A percentile compares a stretch with the other conserved stretches of the same genome.
phyloP scores from a whole-genome alignment of 2,113 vertebrate genomes.

The Albula goreensis region DNA sequence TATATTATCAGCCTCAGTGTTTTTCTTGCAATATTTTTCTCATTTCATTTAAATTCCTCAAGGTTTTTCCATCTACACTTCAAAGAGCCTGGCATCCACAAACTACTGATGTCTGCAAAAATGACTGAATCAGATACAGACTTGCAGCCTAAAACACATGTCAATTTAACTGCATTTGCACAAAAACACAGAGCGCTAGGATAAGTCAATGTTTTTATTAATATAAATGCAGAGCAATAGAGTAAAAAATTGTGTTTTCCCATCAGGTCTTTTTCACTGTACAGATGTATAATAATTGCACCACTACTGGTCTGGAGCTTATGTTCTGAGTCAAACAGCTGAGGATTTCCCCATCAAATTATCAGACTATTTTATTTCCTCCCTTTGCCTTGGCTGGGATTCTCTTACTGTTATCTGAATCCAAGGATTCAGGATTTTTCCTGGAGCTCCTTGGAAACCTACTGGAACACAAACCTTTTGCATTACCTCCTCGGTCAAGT shows the following conservation, averaged over 20 bases:
- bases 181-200: not conserved
- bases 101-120: not conserved
- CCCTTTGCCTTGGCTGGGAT: not conserved
- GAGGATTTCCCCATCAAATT: constrained; percentile 23
- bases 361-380: constrained; percentile 22
- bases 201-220: not conserved
- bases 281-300: not conserved
- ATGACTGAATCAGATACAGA: not conserved
- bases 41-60: not conserved
- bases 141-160: not conserved
- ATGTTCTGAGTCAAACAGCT: constrained; percentile 1
- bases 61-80: too few species aligned
- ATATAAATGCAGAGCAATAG: not conserved
- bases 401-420: constrained; percentile 17
- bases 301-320: not conserved
- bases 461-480: not conserved
- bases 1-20: not conserved
- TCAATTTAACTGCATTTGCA: not conserved
- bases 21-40: not conserved
- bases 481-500: not conserved
- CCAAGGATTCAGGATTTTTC: not conserved
- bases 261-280: not conserved
- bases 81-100: not conserved
- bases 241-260: not conserved
- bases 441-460: not conserved